Base-by-base conservation (phyloP, 2,888 invertebrate genomes). In the Apamea epomidion region DNA sequence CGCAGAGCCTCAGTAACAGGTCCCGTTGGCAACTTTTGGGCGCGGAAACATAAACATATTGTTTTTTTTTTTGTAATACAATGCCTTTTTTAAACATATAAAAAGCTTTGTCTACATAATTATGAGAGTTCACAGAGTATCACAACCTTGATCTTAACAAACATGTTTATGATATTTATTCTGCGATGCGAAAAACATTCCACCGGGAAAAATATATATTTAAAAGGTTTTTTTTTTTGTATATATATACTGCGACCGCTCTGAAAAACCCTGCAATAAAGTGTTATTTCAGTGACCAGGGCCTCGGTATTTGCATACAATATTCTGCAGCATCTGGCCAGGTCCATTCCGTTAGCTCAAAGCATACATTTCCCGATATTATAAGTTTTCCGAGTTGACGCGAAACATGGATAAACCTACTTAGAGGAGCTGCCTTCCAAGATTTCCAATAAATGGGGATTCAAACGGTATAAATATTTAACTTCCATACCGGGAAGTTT, bases 401-500 rank as follows among this genome's bases (percentile, higher is more conserved):
- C 65, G 29, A 75, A 86, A 82, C 82, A 86, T 37, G 82, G 82
- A 69, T 70, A 82, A 83, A 83, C 75, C 82, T 82, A 86, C 82
- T 83, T 65, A 74, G 51, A 70, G 16, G 48, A 64, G 48, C 70
- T 75, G 69, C 70, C 69, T 74, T 70, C 86, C 51, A 65, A 82
- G 86, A 86, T 86, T 82, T 86, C 86, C 82, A 83, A 83, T 86
- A 83, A 83, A 83, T 83, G 69, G 86, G 82, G 70, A 83, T 83
- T 75, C 69, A 82, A 83, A 82, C 82, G 82, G 65, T 70, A 86
- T 86, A 86, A 83, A 86, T 86, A 83, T 83, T 83, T 64, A 82
- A 85, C 82, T 82, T 85, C 65, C 82, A 81, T 74, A 82, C 37
- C 85, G 62, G 29, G 32, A 70, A 81, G 58, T 85, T 82, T 82